These are phyloP conservation scores for Ostrea denselamellosa DNA, from an alignment of 1,140 invertebrate species.

Conservation along the genomic window DNA sequence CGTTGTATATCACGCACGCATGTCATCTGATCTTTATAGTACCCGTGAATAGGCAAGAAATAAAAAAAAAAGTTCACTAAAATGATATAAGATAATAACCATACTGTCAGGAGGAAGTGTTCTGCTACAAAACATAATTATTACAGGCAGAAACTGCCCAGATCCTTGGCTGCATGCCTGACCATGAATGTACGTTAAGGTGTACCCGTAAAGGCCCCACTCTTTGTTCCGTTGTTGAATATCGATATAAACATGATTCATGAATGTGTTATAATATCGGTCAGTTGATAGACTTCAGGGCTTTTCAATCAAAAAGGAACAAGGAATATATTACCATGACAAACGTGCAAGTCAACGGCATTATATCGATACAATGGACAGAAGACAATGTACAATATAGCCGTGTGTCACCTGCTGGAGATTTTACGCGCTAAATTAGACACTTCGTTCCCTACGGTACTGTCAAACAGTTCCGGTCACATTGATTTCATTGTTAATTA, in stretches of 20 bases:
- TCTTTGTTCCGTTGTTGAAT: not conserved
- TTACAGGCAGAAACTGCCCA: no score
- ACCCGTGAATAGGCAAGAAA: no score
- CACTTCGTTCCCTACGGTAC: not conserved
- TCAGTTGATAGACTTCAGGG: not conserved
- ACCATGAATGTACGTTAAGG: no score
- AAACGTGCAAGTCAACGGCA: not conserved
- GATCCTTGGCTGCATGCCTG: no score
- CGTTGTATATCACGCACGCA: no score
- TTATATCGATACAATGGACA: not conserved
- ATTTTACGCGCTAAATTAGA: not conserved
- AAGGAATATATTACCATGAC: not conserved
- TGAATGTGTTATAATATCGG: not conserved
- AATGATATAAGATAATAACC: no score
- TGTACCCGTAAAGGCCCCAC: no score
- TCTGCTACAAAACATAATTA: no score
- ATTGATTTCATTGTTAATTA: no score
- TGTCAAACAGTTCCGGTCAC: not conserved
- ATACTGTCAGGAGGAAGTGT: no score
- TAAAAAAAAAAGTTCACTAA: no score
- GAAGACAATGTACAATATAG: not conserved
- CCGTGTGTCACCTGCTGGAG: not conserved
- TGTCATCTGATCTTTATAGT: no score
- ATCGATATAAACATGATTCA: not conserved
- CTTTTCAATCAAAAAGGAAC: not conserved